Evolutionary conservation across 1,140 invertebrate genomes (phyloP), one percentile per base, ranked within the genome.

Genomic region (Triops cancriformis): DNA sequence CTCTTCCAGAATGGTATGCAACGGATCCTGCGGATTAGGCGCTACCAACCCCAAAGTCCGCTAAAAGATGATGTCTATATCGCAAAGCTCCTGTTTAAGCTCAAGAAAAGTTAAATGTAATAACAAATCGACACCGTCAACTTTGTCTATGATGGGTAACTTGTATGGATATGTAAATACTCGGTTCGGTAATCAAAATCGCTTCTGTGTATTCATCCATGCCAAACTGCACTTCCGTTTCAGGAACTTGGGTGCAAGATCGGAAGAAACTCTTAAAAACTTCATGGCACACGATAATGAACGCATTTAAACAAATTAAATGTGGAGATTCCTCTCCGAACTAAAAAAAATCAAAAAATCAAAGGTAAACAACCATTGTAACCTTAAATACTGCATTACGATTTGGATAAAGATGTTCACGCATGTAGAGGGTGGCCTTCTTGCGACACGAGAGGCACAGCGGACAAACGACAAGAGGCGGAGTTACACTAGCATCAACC

Each of bases 291-390:
- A 92, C 90, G 79, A 92, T 89, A 78, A 94, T 93, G 82, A 93
- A 94, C 3, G 88, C 86, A 84, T 94, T 94, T 76, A 94, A 84
- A 77, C 89, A 90, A 31, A 89, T 87, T 9, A 94, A 84, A 82
- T 94, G 92, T 6, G 87, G 87, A n/a, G 91, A 90, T 82, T 94
- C 92, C 76, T 92, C 91, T 26, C 91, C 92, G 85, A 93, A 93
- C 51, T 64, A n/a, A n/a, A n/a, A 18, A 6, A 88, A 91, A 80
- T 81, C n/a, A 86, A 83, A 76, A 81, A 23, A 76, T 75, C 27
- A 78, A n/a, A 23, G n/a, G n/a, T n/a, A n/a, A n/a, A n/a, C n/a
- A n/a, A n/a, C n/a, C n/a, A n/a, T n/a, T n/a, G n/a, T n/a, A n/a
- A n/a, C n/a, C n/a, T n/a, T n/a, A n/a, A n/a, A n/a, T n/a, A n/a